These are phyloP conservation scores for Bubo scandiacus DNA, from an alignment of 2,113 vertebrate genomes.

Conservation along the genomic window DNA sequence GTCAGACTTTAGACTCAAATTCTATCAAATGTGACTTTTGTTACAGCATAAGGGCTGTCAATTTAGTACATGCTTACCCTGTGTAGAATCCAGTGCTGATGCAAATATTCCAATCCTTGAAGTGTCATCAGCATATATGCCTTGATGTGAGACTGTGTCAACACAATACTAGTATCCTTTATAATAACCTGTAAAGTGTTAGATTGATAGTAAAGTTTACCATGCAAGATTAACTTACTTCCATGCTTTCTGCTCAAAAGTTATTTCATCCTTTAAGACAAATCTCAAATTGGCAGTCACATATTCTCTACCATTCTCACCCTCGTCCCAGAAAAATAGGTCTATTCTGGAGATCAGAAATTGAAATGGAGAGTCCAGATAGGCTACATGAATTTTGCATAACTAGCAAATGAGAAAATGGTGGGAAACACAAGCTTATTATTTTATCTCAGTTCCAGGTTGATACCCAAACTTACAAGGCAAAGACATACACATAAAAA, in stretches of 20 bases:
- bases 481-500: background rate
- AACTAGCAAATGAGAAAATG: background rate
- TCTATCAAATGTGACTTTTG: background rate
- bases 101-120: slow-evolving; percentile 95
- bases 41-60: background rate
- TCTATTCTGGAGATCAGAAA: background rate
- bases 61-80: slow-evolving; percentile 79
- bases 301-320: background rate
- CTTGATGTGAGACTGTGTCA: slow-evolving; percentile 96
- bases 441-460: background rate
- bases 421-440: background rate
- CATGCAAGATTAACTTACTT: background rate
- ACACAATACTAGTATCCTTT: slow-evolving; percentile 93
- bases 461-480: background rate
- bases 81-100: slow-evolving; percentile 95
- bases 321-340: background rate
- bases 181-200: slow-evolving; percentile 88
- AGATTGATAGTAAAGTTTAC: background rate
- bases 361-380: background rate
- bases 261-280: background rate
- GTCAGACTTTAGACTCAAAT: background rate
- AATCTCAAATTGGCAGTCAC: background rate
- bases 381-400: background rate
- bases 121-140: slow-evolving; percentile 97
- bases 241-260: background rate